These are phyloP conservation scores for Marcusenius ussheri DNA, from an alignment of 2,113 vertebrate genomes.

Conservation along the genomic window DNA sequence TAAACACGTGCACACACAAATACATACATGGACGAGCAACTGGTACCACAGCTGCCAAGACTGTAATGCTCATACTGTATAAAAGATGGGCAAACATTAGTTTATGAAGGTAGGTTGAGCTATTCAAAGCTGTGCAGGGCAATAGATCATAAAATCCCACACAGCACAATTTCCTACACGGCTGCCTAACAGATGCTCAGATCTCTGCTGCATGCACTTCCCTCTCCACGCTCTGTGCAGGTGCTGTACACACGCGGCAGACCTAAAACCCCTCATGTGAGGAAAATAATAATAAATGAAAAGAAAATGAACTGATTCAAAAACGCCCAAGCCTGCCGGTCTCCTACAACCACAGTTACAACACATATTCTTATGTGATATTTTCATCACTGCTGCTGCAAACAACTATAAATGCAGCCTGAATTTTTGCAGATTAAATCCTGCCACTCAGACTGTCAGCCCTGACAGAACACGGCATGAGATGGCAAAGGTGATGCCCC, in stretches of 20 bases:
- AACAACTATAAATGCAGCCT: not conserved
- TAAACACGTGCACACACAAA: not conserved
- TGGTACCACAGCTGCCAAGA: not conserved
- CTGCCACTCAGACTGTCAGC: not conserved
- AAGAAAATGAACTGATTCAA: not conserved
- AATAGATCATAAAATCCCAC: not conserved
- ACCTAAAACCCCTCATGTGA: not conserved
- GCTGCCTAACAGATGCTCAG: not conserved
- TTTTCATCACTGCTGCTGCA: not conserved
- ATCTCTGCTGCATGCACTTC: not conserved
- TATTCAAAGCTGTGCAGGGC: not conserved
- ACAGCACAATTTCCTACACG: not conserved
- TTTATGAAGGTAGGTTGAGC: not conserved
- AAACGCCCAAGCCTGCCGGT: not conserved
- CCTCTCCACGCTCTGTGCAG: not conserved
- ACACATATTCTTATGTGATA: not conserved
- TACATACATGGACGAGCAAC: not conserved
- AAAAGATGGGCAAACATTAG: not conserved
- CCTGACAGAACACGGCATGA: not conserved
- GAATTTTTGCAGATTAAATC: not conserved
- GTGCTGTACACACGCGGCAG: not conserved
- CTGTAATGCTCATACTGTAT: not conserved
- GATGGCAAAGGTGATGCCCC: not conserved
- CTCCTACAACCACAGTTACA: not conserved
- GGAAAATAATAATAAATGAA: not conserved